Evolutionary conservation across 1,140 invertebrate species (phyloP).

Genomic region (Drosophila truncata): DNA sequence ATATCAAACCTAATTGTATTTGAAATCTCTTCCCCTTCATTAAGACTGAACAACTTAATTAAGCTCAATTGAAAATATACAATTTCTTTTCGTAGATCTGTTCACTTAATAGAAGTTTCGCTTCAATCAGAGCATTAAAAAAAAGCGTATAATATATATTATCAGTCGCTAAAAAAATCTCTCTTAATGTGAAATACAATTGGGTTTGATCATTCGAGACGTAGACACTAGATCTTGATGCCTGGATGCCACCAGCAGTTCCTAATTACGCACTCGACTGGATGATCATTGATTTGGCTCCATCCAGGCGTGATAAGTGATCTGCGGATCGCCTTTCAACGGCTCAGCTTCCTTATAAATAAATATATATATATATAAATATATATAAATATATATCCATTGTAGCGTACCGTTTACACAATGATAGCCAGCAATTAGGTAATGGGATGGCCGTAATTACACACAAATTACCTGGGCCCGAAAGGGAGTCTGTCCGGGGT

Average conservation of each 20-base stretch:
- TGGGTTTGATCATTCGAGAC: not conserved
- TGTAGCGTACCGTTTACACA: conserved; percentile 23
- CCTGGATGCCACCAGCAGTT: not conserved
- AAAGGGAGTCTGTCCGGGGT: conserved; percentile 27
- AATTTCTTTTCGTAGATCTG: conserved; percentile 6
- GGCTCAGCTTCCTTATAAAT: conserved; percentile 13
- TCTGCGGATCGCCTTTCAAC: conserved; percentile 9
- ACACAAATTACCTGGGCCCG: conserved; percentile 34
- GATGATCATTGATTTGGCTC: conserved; percentile 11
- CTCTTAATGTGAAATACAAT: not conserved
- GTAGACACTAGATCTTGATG: not conserved
- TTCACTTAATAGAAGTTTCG: not conserved
- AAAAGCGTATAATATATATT: not conserved
- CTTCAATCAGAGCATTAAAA: conserved; percentile 2
- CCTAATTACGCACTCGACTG: conserved; percentile 33
- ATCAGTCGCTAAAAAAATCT: not conserved
- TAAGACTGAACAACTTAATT: conserved; percentile 3
- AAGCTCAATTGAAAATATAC: conserved; percentile 10
- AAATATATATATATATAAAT: not conserved
- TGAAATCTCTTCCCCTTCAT: not conserved
- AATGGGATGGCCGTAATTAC: conserved; percentile 35
- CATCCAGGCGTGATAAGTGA: conserved; percentile 23
- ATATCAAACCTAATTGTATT: not conserved
- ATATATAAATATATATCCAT: not conserved
- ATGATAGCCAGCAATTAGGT: conserved; percentile 34